Conservation (phyloP, 2,113 vertebrate genomes). For the Ceyx cyanopectus region DNA sequence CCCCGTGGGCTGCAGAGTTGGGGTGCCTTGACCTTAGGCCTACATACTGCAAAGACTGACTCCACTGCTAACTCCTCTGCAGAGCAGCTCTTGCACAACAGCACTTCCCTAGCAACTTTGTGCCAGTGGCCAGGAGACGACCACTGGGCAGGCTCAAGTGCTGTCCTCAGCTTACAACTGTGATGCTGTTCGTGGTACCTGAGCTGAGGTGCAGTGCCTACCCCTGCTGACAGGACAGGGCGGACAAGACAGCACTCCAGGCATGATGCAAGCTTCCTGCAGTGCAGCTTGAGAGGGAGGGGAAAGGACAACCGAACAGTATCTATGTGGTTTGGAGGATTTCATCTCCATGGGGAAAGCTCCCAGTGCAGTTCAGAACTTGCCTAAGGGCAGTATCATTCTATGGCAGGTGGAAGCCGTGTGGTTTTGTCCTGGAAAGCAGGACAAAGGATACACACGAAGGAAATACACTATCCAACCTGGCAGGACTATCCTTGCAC, state of each 20-base stretch:
- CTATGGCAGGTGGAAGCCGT: neutral
- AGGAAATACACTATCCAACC: neutral
- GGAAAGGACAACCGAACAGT: neutral
- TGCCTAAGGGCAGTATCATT: neutral
- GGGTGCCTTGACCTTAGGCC: neutral
- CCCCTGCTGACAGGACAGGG: neutral
- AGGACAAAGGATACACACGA: neutral
- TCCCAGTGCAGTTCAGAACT: neutral
- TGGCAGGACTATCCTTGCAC: neutral
- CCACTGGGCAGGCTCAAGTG: neutral
- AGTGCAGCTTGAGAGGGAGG: neutral
- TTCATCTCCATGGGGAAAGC: neutral
- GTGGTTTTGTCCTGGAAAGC: slow-evolving; percentile 34
- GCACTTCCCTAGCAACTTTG: neutral
- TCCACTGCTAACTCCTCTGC: neutral
- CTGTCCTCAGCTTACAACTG: rapidly evolving
- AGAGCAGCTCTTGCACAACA: neutral
- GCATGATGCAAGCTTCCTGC: neutral
- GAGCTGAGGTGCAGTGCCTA: neutral
- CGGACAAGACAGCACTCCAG: neutral
- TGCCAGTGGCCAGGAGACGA: neutral
- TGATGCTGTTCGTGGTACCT: neutral
- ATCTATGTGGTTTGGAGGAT: neutral
- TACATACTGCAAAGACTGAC: neutral
- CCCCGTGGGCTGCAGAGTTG: neutral